Conservation (phyloP, 2,888 invertebrate genomes). For the Pammene fasciana region DNA sequence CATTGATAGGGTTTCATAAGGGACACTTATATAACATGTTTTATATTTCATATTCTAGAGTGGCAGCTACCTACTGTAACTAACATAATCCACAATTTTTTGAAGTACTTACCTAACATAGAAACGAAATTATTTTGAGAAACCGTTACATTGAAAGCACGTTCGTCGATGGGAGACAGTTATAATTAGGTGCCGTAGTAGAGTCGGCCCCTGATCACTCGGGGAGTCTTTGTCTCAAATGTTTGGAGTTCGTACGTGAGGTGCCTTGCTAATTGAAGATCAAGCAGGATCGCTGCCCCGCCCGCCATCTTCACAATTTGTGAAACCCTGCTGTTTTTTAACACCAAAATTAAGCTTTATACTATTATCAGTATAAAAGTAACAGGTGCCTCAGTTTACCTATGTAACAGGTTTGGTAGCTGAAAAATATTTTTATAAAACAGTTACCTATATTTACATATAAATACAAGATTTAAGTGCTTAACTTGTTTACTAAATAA, state of each 20-base stretch:
- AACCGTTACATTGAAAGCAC: constrained; percentile 26
- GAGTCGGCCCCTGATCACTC: constrained; percentile 40
- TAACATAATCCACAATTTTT: no score
- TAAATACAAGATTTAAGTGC: no score
- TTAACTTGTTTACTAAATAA: no score
- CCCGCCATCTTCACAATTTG: constrained; percentile 1
- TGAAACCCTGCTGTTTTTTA: constrained; percentile 13
- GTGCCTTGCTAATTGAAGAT: constrained; percentile 64
- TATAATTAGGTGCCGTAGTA: constrained; percentile 40
- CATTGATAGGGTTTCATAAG: no score
- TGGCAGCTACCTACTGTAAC: no score
- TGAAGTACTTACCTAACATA: not conserved
- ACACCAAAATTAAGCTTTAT: constrained; percentile 7
- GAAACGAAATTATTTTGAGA: not conserved
- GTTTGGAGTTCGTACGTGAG: constrained; percentile 66
- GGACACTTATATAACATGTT: no score
- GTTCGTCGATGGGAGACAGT: constrained; percentile 27
- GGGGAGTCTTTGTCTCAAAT: constrained; percentile 59
- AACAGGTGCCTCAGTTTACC: no score
- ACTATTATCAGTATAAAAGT: not conserved
- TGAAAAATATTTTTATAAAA: no score
- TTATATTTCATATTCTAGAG: not conserved
- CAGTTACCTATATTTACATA: no score
- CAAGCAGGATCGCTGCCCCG: constrained; percentile 44
- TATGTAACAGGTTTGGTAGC: no score